phyloP scores from a whole-genome alignment of 2,888 invertebrate genomes.

The Chrysodeixis includens region DNA sequence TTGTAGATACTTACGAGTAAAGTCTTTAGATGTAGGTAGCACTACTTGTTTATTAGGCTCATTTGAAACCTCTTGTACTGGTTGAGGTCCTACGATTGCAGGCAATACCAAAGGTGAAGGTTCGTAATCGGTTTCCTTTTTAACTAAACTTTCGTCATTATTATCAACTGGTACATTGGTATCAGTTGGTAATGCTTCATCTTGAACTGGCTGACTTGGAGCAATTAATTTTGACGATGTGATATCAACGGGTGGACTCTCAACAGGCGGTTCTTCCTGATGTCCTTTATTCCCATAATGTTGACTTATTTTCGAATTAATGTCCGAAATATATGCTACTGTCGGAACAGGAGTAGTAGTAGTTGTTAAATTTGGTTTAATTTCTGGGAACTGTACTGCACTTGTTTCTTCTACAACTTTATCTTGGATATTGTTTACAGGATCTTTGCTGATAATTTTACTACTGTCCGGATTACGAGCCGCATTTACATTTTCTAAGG shows the following conservation, averaged over 20 bases:
- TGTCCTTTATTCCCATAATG: not conserved
- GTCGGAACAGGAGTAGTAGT: not conserved
- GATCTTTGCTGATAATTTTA: slow-evolving; percentile 47
- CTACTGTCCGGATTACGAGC: slow-evolving; percentile 62
- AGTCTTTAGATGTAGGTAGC: not conserved
- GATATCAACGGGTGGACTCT: not conserved
- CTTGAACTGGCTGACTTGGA: not conserved
- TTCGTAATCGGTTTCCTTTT: not conserved
- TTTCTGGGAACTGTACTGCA: not conserved
- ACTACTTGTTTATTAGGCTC: not conserved
- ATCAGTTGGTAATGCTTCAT: not conserved
- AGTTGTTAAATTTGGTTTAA: not conserved
- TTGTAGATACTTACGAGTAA: slow-evolving; percentile 23
- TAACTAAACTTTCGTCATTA: slow-evolving; percentile 8
- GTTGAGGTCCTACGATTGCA: not conserved
- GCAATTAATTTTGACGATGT: not conserved
- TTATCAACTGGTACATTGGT: slow-evolving; percentile 2
- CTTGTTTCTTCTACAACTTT: not conserved
- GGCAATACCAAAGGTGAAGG: not conserved
- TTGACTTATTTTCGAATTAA: not conserved
- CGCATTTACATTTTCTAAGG: slow-evolving; percentile 65
- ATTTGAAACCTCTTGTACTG: not conserved
- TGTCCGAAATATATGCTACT: not conserved
- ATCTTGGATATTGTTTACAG: not conserved
- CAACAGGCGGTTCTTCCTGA: not conserved